Evolutionary conservation across 2,113 vertebrate species (phyloP).

Genomic region (Grammomys surdaster): DNA sequence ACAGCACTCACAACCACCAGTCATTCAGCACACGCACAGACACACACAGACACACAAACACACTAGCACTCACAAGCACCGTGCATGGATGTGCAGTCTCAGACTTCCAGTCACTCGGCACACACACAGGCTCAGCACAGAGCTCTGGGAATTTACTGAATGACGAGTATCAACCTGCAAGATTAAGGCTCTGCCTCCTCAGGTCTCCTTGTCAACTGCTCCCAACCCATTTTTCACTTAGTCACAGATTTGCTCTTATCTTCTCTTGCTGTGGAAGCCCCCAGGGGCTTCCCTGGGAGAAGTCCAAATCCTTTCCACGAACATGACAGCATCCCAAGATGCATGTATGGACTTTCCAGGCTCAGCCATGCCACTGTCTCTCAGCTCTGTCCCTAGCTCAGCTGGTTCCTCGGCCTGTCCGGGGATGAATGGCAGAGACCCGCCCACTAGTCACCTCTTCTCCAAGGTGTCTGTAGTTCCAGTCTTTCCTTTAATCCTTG

Average conservation of each 20-base stretch:
- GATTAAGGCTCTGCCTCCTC: not conserved
- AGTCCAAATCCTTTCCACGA: not conserved
- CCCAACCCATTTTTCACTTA: not conserved
- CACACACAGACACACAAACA: too few species aligned
- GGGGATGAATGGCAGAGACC: not conserved
- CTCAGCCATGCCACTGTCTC: not conserved
- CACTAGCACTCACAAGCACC: not conserved
- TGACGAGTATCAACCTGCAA: not conserved
- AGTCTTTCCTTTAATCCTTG: not conserved
- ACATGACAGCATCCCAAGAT: not conserved
- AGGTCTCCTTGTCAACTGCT: not conserved
- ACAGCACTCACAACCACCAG: not conserved
- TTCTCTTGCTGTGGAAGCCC: constrained; percentile 32
- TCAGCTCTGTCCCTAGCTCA: not conserved
- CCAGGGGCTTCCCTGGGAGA: not conserved
- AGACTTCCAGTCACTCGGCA: not conserved
- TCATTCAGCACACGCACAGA: not conserved
- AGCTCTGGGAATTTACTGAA: not conserved
- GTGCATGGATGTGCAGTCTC: not conserved
- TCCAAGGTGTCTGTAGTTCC: not conserved
- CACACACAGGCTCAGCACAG: not conserved
- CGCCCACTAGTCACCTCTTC: not conserved
- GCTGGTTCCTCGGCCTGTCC: not conserved
- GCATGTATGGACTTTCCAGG: not conserved
- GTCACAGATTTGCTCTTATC: not conserved